These are phyloP conservation scores for Noctua pronuba DNA, from an alignment of 2,888 invertebrate species.

Conservation along the genomic window DNA sequence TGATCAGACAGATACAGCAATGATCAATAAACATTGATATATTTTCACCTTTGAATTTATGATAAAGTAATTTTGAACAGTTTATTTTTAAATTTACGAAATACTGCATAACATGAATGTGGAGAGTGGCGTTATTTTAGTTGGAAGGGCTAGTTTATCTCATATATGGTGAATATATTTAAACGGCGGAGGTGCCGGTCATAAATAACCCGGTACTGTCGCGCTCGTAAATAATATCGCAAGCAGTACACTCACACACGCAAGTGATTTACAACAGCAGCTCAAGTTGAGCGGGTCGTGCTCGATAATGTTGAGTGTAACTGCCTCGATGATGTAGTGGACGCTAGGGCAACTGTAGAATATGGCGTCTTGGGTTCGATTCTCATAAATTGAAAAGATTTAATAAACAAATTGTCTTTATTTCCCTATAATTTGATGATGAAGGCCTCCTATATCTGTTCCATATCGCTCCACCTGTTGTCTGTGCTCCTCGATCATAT, in stretches of 20 bases:
- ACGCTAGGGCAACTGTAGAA: too few relatives aligned
- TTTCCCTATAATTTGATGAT: too few relatives aligned
- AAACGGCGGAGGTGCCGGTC: background rate
- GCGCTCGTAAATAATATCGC: slow-evolving; percentile 17
- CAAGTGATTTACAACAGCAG: background rate
- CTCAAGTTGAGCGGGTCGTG: too few relatives aligned
- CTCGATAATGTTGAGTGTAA: background rate
- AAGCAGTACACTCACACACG: slow-evolving; percentile 4
- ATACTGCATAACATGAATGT: background rate
- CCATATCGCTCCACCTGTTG: too few relatives aligned
- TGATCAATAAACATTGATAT: background rate
- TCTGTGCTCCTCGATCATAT: too few relatives aligned
- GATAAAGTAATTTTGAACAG: background rate
- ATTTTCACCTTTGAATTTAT: background rate
- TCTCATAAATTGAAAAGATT: background rate
- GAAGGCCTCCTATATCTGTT: too few relatives aligned
- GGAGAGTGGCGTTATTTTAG: background rate
- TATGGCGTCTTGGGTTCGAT: background rate
- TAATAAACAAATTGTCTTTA: too few relatives aligned
- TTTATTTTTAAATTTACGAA: background rate
- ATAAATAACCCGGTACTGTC: slow-evolving; percentile 11
- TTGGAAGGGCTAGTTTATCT: background rate
- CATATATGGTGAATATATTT: background rate
- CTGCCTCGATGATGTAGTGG: background rate
- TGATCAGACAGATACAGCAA: background rate